phyloP scores from a whole-genome alignment of 2,113 vertebrate species.

The Monopterus albus region DNA sequence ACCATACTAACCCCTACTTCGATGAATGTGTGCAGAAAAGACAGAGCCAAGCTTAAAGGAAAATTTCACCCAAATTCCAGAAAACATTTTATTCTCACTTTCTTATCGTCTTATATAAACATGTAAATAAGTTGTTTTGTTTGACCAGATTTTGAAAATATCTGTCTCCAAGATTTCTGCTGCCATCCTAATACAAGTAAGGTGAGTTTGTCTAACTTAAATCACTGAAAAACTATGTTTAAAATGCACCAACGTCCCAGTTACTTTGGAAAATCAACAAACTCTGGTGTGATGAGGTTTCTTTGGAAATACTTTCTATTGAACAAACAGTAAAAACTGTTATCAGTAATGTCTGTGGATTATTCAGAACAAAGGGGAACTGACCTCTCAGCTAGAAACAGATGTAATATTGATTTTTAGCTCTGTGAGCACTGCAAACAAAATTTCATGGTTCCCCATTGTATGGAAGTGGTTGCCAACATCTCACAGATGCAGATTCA shows the following conservation, averaged over 20 bases:
- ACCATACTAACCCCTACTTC: no score
- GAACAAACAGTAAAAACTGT: background rate
- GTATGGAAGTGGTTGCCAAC: background rate
- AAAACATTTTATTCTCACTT: no score
- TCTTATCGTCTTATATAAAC: no score
- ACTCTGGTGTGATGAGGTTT: background rate
- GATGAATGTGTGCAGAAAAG: no score
- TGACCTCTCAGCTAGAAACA: background rate
- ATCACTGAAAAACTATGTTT: background rate
- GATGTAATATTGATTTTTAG: background rate
- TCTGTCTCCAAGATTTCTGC: background rate
- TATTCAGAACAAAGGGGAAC: constrained; percentile 3
- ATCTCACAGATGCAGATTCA: background rate
- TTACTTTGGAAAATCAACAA: background rate
- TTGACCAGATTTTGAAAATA: background rate
- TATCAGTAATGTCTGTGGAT: background rate
- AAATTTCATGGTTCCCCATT: background rate
- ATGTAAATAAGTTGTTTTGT: no score
- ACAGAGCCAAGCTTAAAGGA: no score
- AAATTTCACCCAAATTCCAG: no score
- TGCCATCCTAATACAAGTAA: background rate
- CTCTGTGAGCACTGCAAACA: background rate
- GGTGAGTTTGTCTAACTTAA: background rate
- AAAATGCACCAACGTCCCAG: constrained; percentile 2
- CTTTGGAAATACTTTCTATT: background rate